These are phyloP conservation scores for Columba livia DNA, from an alignment of 2,113 vertebrate genomes.

Conservation along the genomic window DNA sequence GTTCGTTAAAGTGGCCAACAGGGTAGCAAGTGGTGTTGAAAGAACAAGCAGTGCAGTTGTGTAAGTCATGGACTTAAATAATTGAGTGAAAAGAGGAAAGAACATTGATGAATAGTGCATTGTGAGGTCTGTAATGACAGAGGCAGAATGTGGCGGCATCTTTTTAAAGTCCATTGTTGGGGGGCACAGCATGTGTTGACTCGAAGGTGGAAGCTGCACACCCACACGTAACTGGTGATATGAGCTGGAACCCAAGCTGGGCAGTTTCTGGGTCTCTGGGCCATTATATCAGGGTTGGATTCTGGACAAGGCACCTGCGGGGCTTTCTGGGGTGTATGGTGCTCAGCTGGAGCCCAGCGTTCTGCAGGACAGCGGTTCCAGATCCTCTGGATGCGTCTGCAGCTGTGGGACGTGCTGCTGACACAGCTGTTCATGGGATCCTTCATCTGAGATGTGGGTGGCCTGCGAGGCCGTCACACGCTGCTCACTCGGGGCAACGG, in stretches of 20 bases:
- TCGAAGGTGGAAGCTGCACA: neutral
- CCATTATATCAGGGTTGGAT: neutral
- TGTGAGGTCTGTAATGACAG: neutral
- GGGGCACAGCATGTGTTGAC: neutral
- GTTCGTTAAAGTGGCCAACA: neutral
- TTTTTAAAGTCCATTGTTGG: neutral
- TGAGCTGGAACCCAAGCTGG: neutral
- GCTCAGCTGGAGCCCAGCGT: neutral
- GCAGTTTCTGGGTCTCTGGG: neutral
- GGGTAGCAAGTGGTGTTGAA: neutral
- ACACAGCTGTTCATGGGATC: neutral
- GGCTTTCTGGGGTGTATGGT: neutral
- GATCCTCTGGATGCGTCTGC: neutral
- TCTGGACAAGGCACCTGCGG: neutral
- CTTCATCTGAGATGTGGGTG: neutral
- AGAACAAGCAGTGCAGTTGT: neutral
- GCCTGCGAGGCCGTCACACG: accelerated
- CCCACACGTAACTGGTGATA: neutral
- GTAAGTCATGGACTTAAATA: neutral
- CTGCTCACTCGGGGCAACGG: neutral
- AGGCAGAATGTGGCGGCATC: neutral
- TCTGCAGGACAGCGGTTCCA: neutral
- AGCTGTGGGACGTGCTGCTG: neutral
- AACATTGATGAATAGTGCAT: neutral
- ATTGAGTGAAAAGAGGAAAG: neutral